Evolutionary conservation across 2,888 invertebrate species (phyloP), one percentile per base, ranked within the genome.

Genomic region (Brachypalpus laphriformis): DNA sequence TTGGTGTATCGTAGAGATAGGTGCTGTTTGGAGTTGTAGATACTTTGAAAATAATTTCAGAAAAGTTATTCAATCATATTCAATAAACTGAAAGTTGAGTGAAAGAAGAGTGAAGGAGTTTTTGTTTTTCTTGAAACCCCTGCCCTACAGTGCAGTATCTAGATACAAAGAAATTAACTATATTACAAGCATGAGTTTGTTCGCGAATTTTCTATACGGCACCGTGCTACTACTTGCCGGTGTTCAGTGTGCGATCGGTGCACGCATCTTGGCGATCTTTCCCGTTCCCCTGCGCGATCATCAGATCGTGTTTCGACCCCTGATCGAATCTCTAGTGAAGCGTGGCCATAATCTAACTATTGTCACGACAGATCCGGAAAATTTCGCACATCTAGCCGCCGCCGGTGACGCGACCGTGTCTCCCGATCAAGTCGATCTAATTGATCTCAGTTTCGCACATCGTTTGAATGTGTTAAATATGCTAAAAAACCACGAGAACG

Each of bases 261-360:
- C 75, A 59, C 80, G 82, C 18, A 93, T 93, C 63, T 88, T 93
- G 54, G 92, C 90, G 0, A 88, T 93, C 0, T 89, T 92, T 42
- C 89, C 92, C 14, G 89, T 91, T 3, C 91, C 93, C 2, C 92
- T 92, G 1, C 91, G 91, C 76, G 93, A 93, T 85, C 93, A 93
- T 81, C 93, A 93, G 88, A 88, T 91, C 0, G 91, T 92, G 1
- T 93, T 90, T 89, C 90, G 91, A 31, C 90, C 91, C 4, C 87
- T 93, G 14, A 91, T 92, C 88, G 88, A 89, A 14, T 92, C 91
- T 42, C 87, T 94, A 45, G 91, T 91, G 0, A 87, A 89, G 57
- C 89, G 91, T 71, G 93, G 93, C 4, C 93, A 94, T 77, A 89
- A 93, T 68, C 57, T 94, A 0, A 91, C 92, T 0, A 88, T 93